Evolutionary conservation across 2,888 invertebrate genomes (phyloP).

Genomic region (Tanytarsus gracilentus): DNA sequence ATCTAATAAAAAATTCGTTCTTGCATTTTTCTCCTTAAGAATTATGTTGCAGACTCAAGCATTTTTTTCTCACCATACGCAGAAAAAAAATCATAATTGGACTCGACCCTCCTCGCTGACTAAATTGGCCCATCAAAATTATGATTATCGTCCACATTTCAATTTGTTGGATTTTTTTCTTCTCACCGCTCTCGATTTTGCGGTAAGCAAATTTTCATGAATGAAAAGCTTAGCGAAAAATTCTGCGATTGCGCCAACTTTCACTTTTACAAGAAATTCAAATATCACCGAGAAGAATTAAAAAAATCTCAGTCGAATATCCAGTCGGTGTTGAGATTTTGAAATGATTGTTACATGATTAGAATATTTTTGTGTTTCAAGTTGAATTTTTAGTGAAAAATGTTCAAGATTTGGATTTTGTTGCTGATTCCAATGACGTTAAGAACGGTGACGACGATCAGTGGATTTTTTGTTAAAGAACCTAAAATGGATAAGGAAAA

Average conservation of each 20-base stretch:
- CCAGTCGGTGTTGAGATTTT: conserved; percentile 12
- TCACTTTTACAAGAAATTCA: conserved; percentile 1
- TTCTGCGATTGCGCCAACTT: conserved; percentile 15
- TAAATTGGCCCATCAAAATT: conserved; percentile 23
- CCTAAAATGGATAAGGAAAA: conserved; percentile 11
- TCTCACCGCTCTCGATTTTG: not conserved
- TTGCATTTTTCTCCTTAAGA: not conserved
- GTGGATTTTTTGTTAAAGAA: conserved; percentile 4
- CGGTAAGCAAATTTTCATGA: conserved; percentile 16
- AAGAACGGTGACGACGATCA: conserved; percentile 2
- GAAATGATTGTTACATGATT: conserved; percentile 6
- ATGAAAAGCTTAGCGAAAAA: conserved; percentile 4
- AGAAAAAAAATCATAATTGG: conserved; percentile 24
- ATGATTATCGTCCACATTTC: conserved; percentile 26
- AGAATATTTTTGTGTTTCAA: not conserved
- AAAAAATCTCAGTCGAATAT: not conserved
- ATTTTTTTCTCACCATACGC: conserved; percentile 20
- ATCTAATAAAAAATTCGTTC: too few species aligned
- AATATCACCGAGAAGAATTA: not conserved
- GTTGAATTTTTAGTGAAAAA: not conserved
- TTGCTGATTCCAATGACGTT: not conserved
- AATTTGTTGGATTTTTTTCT: not conserved
- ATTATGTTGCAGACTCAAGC: conserved; percentile 21
- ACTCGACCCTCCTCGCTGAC: not conserved
- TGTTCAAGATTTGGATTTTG: conserved; percentile 10